phyloP scores from a whole-genome alignment of 1,140 invertebrate genomes.

The Caerostris darwini region DNA sequence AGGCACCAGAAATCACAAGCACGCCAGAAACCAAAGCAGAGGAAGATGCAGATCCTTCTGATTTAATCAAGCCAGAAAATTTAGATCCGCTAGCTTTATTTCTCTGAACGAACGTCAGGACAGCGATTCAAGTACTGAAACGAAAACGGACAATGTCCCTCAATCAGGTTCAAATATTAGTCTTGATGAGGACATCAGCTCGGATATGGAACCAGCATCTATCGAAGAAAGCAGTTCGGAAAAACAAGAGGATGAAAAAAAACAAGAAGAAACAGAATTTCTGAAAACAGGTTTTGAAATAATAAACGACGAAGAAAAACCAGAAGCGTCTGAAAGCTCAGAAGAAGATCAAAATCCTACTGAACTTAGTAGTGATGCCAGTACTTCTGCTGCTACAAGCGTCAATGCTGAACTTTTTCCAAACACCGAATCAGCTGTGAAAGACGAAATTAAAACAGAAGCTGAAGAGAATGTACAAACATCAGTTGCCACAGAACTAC shows the following conservation, averaged over 20 bases:
- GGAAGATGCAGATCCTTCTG: background rate
- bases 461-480: background rate
- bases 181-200: background rate
- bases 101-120: background rate
- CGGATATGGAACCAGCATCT: background rate
- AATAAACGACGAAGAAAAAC: conserved; percentile 21
- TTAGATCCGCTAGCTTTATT: background rate
- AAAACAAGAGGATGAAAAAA: background rate
- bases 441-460: background rate
- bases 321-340: background rate
- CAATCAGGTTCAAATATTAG: background rate
- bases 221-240: conserved; percentile 3
- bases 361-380: background rate
- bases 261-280: background rate
- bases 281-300: conserved; percentile 8
- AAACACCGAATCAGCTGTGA: background rate
- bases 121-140: background rate
- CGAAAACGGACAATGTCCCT: background rate
- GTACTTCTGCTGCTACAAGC: background rate
- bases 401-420: background rate
- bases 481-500: background rate
- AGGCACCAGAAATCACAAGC: background rate
- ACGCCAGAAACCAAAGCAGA: background rate
- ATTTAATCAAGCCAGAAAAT: background rate
- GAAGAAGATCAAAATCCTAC: background rate